Conservation (phyloP, 1,140 invertebrate genomes). For the Cataglyphis hispanica region DNA sequence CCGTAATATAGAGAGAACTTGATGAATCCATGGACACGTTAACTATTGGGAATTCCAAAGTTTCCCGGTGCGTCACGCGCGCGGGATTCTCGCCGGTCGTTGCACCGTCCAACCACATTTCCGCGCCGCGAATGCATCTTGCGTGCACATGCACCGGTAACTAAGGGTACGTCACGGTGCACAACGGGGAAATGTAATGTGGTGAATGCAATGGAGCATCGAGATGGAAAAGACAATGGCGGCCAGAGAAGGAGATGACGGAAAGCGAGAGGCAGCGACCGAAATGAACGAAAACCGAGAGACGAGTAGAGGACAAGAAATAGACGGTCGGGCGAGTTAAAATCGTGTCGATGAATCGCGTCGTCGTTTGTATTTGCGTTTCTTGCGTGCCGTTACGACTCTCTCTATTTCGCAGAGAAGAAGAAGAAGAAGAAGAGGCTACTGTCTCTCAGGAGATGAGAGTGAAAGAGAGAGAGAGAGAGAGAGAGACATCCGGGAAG, state of each 20-base stretch:
- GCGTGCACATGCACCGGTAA: slow-evolving; percentile 38
- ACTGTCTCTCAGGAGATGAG: slow-evolving; percentile 34
- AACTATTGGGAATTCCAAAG: slow-evolving; percentile 53
- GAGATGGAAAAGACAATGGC: slow-evolving; percentile 59
- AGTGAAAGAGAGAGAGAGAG: slow-evolving; percentile 13
- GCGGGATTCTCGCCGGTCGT: slow-evolving; percentile 57
- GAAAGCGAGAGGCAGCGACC: background rate
- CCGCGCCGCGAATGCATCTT: slow-evolving; percentile 44
- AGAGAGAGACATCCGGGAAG: slow-evolving; percentile 46
- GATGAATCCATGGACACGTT: slow-evolving; percentile 40
- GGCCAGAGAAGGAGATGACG: slow-evolving; percentile 19
- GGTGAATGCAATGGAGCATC: slow-evolving; percentile 32
- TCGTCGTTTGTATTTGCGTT: slow-evolving; percentile 48
- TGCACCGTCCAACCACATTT: slow-evolving; percentile 44
- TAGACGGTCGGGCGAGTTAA: background rate
- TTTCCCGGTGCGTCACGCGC: slow-evolving; percentile 53
- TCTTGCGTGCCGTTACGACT: slow-evolving; percentile 51
- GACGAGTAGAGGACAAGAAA: background rate
- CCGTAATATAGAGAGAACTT: slow-evolving; percentile 1
- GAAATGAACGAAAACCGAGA: slow-evolving; percentile 20
- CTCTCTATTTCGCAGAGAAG: background rate
- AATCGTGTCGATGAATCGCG: slow-evolving; percentile 43
- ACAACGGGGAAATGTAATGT: slow-evolving; percentile 49
- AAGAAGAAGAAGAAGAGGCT: slow-evolving; percentile 19
- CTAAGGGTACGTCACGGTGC: slow-evolving; percentile 36